Conservation (phyloP, 2,888 invertebrate species). For the Chloroclystis v-ata region DNA sequence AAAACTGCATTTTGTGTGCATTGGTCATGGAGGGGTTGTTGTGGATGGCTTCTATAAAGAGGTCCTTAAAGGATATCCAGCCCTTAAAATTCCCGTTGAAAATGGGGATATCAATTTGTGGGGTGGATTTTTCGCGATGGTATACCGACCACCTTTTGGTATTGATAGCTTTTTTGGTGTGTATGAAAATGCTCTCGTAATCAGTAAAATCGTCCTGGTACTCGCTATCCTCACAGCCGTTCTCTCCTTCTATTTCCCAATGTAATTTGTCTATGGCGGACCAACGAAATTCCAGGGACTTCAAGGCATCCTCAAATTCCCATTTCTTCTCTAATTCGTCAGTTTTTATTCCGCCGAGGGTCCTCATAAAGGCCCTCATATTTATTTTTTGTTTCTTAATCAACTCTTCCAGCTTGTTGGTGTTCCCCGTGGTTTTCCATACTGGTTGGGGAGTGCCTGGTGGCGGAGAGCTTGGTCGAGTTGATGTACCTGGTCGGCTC, state of each 20-base stretch:
- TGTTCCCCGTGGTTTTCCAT: too few relatives aligned
- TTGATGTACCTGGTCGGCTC: too few relatives aligned
- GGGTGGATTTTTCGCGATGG: not conserved
- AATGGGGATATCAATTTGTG: not conserved
- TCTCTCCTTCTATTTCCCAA: not conserved
- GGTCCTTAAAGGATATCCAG: not conserved
- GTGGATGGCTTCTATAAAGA: not conserved
- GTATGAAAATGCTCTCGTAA: not conserved
- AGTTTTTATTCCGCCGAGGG: too few relatives aligned
- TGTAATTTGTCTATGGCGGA: not conserved
- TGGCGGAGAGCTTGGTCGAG: too few relatives aligned
- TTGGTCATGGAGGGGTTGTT: not conserved
- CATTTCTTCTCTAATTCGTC: not conserved
- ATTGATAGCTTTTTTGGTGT: not conserved
- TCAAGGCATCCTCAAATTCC: not conserved
- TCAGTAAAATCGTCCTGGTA: not conserved
- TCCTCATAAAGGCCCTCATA: too few relatives aligned
- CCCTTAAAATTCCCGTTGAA: not conserved
- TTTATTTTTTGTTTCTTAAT: too few relatives aligned
- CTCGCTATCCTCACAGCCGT: not conserved
- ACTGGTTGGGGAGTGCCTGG: too few relatives aligned
- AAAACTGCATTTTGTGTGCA: not conserved
- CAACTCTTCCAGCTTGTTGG: too few relatives aligned
- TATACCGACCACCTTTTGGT: not conserved
- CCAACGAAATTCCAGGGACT: not conserved